phyloP scores from a whole-genome alignment of 2,888 invertebrate species.

The Eupithecia tripunctaria region DNA sequence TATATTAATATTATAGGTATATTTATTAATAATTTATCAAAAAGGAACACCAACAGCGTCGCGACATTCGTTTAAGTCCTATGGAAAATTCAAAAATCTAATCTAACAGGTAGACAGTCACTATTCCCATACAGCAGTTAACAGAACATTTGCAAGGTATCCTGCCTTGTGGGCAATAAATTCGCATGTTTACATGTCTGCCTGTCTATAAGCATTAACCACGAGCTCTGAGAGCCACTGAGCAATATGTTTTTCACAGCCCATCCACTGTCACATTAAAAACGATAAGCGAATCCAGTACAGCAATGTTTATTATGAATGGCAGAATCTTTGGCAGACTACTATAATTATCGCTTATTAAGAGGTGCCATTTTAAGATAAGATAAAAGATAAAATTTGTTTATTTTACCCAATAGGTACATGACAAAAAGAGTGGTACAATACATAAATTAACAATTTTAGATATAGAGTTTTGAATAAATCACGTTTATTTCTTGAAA shows the following conservation, averaged over 20 bases:
- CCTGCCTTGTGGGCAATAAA: slow-evolving; percentile 48
- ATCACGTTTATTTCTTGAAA: background rate
- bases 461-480: background rate
- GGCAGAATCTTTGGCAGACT: background rate
- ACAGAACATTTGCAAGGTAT: slow-evolving; percentile 32
- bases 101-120: background rate
- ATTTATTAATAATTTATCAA: no score
- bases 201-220: slow-evolving; percentile 51
- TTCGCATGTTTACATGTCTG: slow-evolving; percentile 55
- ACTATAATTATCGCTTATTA: background rate
- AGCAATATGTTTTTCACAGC: slow-evolving; percentile 61
- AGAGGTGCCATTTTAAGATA: no score
- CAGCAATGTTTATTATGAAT: background rate
- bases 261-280: slow-evolving; percentile 51
- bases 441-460: no score
- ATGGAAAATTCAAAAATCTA: background rate
- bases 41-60: no score
- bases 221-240: slow-evolving; percentile 35
- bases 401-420: no score
- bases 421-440: no score
- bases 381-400: no score
- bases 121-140: slow-evolving; percentile 10
- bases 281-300: slow-evolving; percentile 24
- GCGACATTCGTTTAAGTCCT: no score
- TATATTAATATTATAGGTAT: no score